Conservation (phyloP, 2,888 invertebrate genomes). For the Drosophila paramelanica region DNA sequence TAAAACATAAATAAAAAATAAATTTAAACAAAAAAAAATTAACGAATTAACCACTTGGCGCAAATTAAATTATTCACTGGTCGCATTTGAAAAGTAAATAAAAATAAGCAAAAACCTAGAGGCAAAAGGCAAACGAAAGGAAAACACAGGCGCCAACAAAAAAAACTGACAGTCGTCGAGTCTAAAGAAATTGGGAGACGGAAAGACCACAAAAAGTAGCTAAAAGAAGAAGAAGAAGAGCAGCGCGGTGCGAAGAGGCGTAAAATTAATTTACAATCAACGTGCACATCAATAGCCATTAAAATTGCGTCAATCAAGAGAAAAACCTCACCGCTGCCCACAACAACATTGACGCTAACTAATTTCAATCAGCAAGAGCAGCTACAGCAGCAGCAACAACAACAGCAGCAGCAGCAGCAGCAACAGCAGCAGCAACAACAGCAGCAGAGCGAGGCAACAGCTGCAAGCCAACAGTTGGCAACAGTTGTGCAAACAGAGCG, state of each 20-base stretch:
- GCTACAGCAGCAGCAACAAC: constrained; percentile 31
- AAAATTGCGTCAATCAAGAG: constrained; percentile 84
- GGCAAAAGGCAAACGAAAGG: constrained; percentile 11
- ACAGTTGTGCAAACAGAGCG: constrained; percentile 57
- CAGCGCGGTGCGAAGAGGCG: constrained; percentile 7
- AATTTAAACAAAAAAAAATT: neutral
- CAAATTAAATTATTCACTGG: constrained; percentile 19
- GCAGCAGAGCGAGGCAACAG: constrained; percentile 38
- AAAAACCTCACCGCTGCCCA: constrained; percentile 81
- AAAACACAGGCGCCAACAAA: constrained; percentile 11
- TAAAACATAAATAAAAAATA: constrained; percentile 27
- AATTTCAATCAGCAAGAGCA: constrained; percentile 64
- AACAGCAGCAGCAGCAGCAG: constrained; percentile 7
- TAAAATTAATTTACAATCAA: constrained; percentile 52
- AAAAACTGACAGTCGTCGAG: constrained; percentile 21
- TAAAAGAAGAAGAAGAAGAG: constrained; percentile 1
- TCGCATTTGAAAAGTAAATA: constrained; percentile 24
- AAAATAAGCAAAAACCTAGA: constrained; percentile 6
- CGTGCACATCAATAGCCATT: constrained; percentile 74
- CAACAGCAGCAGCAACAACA: constrained; percentile 31
- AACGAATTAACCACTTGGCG: constrained; percentile 8
- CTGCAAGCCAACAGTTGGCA: constrained; percentile 58
- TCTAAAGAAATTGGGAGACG: neutral
- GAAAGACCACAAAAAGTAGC: constrained; percentile 6
- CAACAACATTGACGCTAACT: constrained; percentile 61